phyloP scores from a whole-genome alignment of 2,888 invertebrate genomes.

The Camptogramma bilineatum region DNA sequence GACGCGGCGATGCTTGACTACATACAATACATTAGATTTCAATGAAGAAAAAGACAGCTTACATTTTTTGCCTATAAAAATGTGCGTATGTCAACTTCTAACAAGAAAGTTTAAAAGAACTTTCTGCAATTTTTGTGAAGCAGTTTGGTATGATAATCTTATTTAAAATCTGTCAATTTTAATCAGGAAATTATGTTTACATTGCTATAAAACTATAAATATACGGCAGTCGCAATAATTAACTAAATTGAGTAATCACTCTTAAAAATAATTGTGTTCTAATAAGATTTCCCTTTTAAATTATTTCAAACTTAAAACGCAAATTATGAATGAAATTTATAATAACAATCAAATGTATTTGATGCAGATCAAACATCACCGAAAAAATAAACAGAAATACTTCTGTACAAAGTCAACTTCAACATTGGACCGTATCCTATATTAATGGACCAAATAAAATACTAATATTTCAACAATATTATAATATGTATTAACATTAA shows the following conservation, averaged over 20 bases:
- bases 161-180: too few species aligned
- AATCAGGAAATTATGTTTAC: too few species aligned
- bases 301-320: too few species aligned
- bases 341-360: neutral
- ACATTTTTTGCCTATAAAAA: neutral
- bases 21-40: neutral
- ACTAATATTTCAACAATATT: slow-evolving; percentile 80
- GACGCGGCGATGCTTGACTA: slow-evolving; percentile 44
- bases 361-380: slow-evolving; percentile 51
- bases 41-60: neutral
- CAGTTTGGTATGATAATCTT: too few species aligned
- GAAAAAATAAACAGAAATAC: slow-evolving; percentile 51
- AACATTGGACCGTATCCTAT: slow-evolving; percentile 75
- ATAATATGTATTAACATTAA: slow-evolving; percentile 61
- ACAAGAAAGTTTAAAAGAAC: neutral
- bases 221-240: too few species aligned
- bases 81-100: neutral
- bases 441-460: slow-evolving; percentile 80
- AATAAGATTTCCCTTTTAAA: too few species aligned
- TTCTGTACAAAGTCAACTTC: slow-evolving; percentile 65
- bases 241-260: too few species aligned
- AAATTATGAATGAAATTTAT: too few species aligned
- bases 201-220: too few species aligned
- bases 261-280: too few species aligned
- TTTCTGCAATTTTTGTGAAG: too few species aligned